Base-by-base conservation (phyloP, 2,888 invertebrate genomes). In the Temnothorax unifasciatus region DNA sequence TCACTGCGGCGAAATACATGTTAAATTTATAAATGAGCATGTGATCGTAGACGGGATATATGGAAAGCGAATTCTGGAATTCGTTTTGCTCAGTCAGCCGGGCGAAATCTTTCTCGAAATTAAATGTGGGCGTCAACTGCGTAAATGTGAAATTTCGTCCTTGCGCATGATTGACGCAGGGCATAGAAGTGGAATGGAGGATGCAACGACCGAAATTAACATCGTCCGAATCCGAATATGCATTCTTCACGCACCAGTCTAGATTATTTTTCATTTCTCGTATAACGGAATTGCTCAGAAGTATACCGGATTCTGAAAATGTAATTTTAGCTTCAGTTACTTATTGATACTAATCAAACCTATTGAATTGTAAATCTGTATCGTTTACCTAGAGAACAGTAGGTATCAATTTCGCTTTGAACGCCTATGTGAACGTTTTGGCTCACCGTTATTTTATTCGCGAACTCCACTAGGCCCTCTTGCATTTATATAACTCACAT, bases 211-310 rank as follows among this genome's bases (percentile, higher is more conserved):
- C 99, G 86, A 99, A 96, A 95, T 98, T 98, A 93, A 98, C 97
- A 94, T 97, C 97, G 93, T 98, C 97, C 91, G 97, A 97, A 87
- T 97, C 97, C 1, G 98, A 97, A 93, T 97, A 97, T 0, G 98
- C 97, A 95, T 98, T 98, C 89, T 97, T 97, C 29, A 98, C 97
- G 95, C 99, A 99, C 97, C 98, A 98, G 94, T 98, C 98, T 91
- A 99, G 95, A 94, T 97, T 97, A 63, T 95, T 96, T 92, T 97
- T 97, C 91, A 99, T 96, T 87, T 97, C 97, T 85, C 96, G 96
- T 91, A 99, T 96, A 57, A 99, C 97, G 0, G 98, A 97, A 95
- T 98, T 98, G 84, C 99, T 99, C 81, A 99, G 94, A 64, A 99
- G 95, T 91, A 99, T 97, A 75, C 99, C 99, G 64, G 97, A 97